phyloP scores from a whole-genome alignment of 2,888 invertebrate species.

The Caprella mutica region DNA sequence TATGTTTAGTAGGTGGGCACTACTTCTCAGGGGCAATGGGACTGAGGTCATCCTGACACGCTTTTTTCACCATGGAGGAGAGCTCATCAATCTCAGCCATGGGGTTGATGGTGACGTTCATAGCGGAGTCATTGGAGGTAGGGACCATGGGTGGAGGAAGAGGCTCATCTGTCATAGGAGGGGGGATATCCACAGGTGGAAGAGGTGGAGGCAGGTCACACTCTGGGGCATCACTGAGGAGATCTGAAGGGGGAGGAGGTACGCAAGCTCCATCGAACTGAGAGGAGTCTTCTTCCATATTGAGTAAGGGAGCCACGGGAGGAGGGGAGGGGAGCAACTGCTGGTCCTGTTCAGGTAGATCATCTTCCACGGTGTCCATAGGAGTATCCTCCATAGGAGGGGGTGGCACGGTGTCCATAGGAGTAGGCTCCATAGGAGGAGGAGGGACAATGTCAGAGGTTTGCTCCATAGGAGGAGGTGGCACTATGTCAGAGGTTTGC shows the following conservation, averaged over 20 bases:
- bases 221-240: slow-evolving; percentile 8
- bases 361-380: not conserved
- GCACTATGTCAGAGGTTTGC: not conserved
- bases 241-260: slow-evolving; percentile 3
- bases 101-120: slow-evolving; percentile 31
- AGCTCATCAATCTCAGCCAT: slow-evolving; percentile 23
- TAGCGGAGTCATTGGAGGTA: not conserved
- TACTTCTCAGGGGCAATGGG: too few relatives aligned
- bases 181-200: not conserved
- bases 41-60: slow-evolving; percentile 8
- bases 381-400: not conserved
- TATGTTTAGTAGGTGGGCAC: too few relatives aligned
- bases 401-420: not conserved
- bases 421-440: not conserved
- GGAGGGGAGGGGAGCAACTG: slow-evolving; percentile 1
- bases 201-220: slow-evolving; percentile 2
- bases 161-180: not conserved
- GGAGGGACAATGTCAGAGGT: not conserved
- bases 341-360: slow-evolving; percentile 8
- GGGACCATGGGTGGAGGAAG: not conserved
- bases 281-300: too few relatives aligned
- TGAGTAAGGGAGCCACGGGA: too few relatives aligned
- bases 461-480: not conserved
- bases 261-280: too few relatives aligned
- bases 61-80: not conserved